Conservation (phyloP, 1,140 invertebrate genomes). For the Hycleus cichorii region DNA sequence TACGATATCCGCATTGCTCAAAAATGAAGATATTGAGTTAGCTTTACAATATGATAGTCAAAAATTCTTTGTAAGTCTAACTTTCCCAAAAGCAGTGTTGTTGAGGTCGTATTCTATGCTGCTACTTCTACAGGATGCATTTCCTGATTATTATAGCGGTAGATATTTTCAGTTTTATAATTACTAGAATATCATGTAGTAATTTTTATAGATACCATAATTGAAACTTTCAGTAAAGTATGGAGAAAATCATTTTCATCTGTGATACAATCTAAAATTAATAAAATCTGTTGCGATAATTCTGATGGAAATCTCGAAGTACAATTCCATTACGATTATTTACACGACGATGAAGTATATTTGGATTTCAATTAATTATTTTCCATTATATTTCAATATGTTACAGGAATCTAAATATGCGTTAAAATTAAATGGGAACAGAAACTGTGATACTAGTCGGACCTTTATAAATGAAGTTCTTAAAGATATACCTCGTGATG, state of each 20-base stretch:
- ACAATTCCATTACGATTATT: constrained; percentile 29
- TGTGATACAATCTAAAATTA: constrained; percentile 21
- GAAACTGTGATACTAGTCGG: constrained; percentile 28
- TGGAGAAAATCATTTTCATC: constrained; percentile 36
- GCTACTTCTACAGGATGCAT: constrained; percentile 39
- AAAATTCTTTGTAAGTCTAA: constrained; percentile 41
- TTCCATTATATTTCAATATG: no score
- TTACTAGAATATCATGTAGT: not conserved
- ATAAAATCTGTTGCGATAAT: constrained; percentile 28
- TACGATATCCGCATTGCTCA: constrained; percentile 41
- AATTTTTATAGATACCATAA: constrained; percentile 3
- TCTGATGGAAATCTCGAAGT: constrained; percentile 28
- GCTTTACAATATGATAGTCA: constrained; percentile 40
- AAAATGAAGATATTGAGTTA: constrained; percentile 38
- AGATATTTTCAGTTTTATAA: not conserved
- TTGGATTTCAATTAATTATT: no score
- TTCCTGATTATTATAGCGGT: constrained; percentile 34
- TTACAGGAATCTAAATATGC: constrained; percentile 25
- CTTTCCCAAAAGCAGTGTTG: constrained; percentile 40
- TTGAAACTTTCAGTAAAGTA: not conserved
- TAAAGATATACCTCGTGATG: constrained; percentile 42
- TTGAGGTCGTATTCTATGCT: constrained; percentile 43
- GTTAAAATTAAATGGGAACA: constrained; percentile 27
- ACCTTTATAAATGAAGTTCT: constrained; percentile 41
- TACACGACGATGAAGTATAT: constrained; percentile 25